Evolutionary conservation across 2,797 vertebrate genomes (phyloP), one percentile per base, ranked within the genome.

Genomic region (Darevskia nairensis): DNA sequence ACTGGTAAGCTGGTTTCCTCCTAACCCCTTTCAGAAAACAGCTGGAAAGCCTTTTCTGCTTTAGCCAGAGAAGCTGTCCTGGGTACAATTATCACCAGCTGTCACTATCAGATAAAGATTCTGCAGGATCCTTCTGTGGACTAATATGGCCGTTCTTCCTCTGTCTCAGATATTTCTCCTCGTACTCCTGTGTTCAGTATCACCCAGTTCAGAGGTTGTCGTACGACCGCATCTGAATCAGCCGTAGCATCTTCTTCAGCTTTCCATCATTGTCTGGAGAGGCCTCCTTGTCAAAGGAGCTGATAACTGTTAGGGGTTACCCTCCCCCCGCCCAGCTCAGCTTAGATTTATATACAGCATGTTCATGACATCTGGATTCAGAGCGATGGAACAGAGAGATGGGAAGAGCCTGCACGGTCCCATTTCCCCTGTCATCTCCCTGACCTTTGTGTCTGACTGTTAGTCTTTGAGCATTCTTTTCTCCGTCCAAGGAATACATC

Each of bases 291-390:
- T 21, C 80, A 61, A 92, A 89, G 93, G 44, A 50, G 64, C 84
- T 80, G 81, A 89, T 89, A 87, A 87, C 88, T 90, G 84, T 83
- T 0, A 79, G 82, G 44, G 23, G 80, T 8, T 82, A 55, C 50
- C 13, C 35, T 35, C 35, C 50, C 50, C 50, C 50, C 11, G 3
- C 11, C 13, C 13, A 90, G 11, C 89, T 93, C 46, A 75, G 8
- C 29, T 90, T 91, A 11, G 1, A 84, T 86, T 92, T 85, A 88
- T 89, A 88, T 76, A 84, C 84, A 90, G 10, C 10, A 92, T 55
- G 69, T 88, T n/a, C 90, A 84, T 90, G 92, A 39, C 32, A 89
- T 84, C 90, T 94, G 90, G 68, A 84, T 25, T 92, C 88, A 10
- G 39, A 80, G 86, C 27, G 86, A 88, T 59, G 91, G 90, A 89